Evolutionary conservation across 2,113 vertebrate species (phyloP).

Genomic region (Piprites chloris): DNA sequence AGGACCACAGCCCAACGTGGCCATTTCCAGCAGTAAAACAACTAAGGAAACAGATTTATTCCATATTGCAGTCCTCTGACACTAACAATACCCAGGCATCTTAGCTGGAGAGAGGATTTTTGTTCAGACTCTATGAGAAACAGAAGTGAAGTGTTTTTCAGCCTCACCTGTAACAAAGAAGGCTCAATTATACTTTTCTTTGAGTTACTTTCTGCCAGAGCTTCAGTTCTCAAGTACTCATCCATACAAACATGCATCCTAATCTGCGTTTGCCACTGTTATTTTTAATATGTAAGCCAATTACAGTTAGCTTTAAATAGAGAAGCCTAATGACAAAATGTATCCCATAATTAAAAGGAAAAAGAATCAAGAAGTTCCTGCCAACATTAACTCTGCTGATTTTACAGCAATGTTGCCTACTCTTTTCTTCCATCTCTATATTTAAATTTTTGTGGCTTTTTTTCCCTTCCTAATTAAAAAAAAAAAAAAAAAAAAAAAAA

Average conservation of each 20-base stretch:
- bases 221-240: slow-evolving; percentile 17
- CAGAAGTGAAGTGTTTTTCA: not conserved
- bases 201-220: not conserved
- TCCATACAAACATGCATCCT: slow-evolving; percentile 2
- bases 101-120: not conserved
- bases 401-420: not conserved
- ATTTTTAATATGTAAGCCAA: slow-evolving; percentile 64
- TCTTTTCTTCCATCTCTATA: slow-evolving; percentile 13
- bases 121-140: not conserved
- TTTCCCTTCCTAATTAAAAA: not conserved
- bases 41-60: not conserved
- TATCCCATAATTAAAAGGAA: slow-evolving; percentile 61
- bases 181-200: not conserved
- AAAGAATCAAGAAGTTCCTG: slow-evolving; percentile 63
- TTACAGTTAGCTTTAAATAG: slow-evolving; percentile 67
- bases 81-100: not conserved
- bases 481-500: not conserved
- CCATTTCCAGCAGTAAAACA: not conserved
- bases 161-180: not conserved
- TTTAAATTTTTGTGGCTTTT: not conserved
- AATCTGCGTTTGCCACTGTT: slow-evolving; percentile 43
- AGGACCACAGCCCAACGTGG: not conserved
- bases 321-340: slow-evolving; percentile 69
- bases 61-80: not conserved
- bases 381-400: slow-evolving; percentile 50